A percentile compares a stretch with the other conserved stretches of the same genome.
Conservation (phyloP, 2,888 invertebrate species). For the Xylota sylvarum region DNA sequence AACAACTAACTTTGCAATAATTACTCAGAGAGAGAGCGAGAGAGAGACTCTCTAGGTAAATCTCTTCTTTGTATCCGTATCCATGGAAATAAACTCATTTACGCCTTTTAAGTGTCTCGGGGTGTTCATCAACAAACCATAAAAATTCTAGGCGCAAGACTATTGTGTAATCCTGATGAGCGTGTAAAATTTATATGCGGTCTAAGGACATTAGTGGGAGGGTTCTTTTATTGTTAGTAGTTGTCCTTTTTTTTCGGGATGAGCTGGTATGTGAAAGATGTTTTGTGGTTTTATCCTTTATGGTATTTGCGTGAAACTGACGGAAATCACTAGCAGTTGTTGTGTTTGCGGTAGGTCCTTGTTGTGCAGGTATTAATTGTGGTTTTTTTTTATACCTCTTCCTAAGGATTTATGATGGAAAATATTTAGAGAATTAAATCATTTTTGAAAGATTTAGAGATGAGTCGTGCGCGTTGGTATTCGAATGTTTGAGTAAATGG, state of each 20-base stretch:
- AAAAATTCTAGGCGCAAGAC: slow-evolving; percentile 32
- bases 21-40: background rate
- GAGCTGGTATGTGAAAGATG: slow-evolving; percentile 41
- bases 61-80: background rate
- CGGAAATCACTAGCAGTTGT: slow-evolving; percentile 62
- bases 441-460: slow-evolving; percentile 53
- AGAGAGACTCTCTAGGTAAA: background rate
- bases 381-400: slow-evolving; percentile 47
- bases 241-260: slow-evolving; percentile 34
- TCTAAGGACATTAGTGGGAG: slow-evolving; percentile 52
- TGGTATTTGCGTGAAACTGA: slow-evolving; percentile 54
- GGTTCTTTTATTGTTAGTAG: slow-evolving; percentile 47
- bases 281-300: slow-evolving; percentile 64
- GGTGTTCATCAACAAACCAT: slow-evolving; percentile 50
- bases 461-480: background rate
- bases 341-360: slow-evolving; percentile 60
- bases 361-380: slow-evolving; percentile 45
- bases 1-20: slow-evolving; percentile 10
- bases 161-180: slow-evolving; percentile 70
- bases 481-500: background rate
- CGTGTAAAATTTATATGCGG: slow-evolving; percentile 70
- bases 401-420: slow-evolving; percentile 65
- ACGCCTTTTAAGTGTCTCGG: background rate
- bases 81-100: slow-evolving; percentile 45
- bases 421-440: slow-evolving; percentile 75